Evolutionary conservation across 2,888 invertebrate genomes (phyloP).

Genomic region (Acanthopleura granulata): DNA sequence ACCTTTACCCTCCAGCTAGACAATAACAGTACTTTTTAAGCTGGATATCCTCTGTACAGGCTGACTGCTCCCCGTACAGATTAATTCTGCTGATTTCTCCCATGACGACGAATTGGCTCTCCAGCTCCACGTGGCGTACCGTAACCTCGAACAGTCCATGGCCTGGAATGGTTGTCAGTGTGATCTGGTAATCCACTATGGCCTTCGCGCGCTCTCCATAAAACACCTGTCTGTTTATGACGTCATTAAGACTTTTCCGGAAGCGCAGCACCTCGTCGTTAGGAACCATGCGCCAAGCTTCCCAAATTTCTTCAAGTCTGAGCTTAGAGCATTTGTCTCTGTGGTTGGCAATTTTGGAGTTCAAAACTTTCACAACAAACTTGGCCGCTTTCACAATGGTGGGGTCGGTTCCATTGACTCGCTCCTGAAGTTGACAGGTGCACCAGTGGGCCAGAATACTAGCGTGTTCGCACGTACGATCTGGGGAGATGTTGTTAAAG

Average conservation of each 20-base stretch:
- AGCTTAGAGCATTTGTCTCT: slow-evolving; percentile 68
- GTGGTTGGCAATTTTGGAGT: slow-evolving; percentile 57
- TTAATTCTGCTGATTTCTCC: slow-evolving; percentile 75
- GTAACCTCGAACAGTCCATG: slow-evolving; percentile 85
- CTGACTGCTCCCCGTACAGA: slow-evolving; percentile 67
- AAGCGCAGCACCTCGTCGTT: slow-evolving; percentile 44
- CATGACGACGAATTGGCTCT: slow-evolving; percentile 72
- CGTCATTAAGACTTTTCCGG: slow-evolving; percentile 65
- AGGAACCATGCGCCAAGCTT: slow-evolving; percentile 74
- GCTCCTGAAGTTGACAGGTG: slow-evolving; percentile 81
- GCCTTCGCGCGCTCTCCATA: slow-evolving; percentile 40
- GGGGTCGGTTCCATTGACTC: slow-evolving; percentile 73
- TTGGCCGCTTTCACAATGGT: slow-evolving; percentile 75
- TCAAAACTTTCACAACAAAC: slow-evolving; percentile 78
- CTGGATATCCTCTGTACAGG: slow-evolving; percentile 60
- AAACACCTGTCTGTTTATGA: slow-evolving; percentile 40
- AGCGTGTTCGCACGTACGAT: slow-evolving; percentile 82
- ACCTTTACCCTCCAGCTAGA: not conserved
- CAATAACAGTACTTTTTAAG: slow-evolving; percentile 68
- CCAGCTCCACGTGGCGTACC: slow-evolving; percentile 71
- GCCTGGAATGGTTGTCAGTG: slow-evolving; percentile 78
- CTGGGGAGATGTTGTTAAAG: slow-evolving; percentile 79
- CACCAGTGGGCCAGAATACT: slow-evolving; percentile 89
- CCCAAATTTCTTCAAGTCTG: slow-evolving; percentile 75
- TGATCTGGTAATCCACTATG: slow-evolving; percentile 73